phyloP scores from a whole-genome alignment of 2,888 invertebrate species.

The Eristalis arbustorum region DNA sequence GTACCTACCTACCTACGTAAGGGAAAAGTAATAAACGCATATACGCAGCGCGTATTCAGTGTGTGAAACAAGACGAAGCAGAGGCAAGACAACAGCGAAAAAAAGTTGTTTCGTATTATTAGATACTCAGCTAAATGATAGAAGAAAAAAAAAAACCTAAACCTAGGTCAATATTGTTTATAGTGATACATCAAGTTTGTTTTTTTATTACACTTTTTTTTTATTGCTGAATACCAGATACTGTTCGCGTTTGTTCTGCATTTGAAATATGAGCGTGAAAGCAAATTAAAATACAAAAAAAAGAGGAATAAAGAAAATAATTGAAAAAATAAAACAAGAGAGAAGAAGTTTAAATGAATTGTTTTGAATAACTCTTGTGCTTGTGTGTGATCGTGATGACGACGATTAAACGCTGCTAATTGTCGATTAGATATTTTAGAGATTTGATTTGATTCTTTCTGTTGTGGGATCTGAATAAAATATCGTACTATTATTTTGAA shows the following conservation, averaged over 20 bases:
- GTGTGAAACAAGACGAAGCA: conserved; percentile 2
- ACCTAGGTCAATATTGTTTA: conserved; percentile 71
- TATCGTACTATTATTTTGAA: neutral
- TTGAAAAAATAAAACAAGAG: neutral
- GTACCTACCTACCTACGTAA: too few species aligned
- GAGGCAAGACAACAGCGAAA: conserved; percentile 18
- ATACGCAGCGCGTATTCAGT: conserved; percentile 6
- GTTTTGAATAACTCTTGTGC: conserved; percentile 22
- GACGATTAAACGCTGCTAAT: conserved; percentile 18
- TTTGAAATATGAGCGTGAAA: conserved; percentile 33
- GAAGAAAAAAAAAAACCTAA: conserved; percentile 61
- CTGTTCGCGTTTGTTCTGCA: conserved; percentile 4
- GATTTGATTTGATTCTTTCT: neutral
- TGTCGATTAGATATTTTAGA: neutral
- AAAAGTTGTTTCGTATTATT: conserved; percentile 59
- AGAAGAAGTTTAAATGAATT: conserved; percentile 11
- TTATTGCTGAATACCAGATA: conserved; percentile 29
- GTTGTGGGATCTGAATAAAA: neutral
- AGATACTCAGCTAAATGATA: conserved; percentile 62
- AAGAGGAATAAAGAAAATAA: neutral
- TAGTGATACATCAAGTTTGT: conserved; percentile 65
- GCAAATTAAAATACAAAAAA: conserved; percentile 13
- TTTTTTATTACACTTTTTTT: conserved; percentile 48
- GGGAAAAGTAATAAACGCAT: conserved; percentile 3
- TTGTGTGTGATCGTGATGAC: conserved; percentile 24